Conservation (phyloP, 1,140 invertebrate genomes). For the Ptiloglossa arizonensis region DNA sequence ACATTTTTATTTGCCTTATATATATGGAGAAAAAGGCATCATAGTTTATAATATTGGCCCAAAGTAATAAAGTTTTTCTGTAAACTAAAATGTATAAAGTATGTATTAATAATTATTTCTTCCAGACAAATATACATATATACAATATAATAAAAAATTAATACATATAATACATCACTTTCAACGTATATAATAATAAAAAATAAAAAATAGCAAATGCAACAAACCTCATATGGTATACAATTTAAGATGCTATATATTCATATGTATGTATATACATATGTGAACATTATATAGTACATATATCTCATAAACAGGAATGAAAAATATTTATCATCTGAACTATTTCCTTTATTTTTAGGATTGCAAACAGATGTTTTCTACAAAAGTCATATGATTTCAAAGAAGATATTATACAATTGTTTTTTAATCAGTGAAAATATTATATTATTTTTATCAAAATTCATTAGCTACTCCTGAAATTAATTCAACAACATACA, state of each 20-base stretch:
- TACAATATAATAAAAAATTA: not conserved
- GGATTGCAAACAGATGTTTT: not conserved
- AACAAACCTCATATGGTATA: no score
- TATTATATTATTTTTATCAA: no score
- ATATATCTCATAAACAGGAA: not conserved
- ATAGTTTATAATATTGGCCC: slow-evolving; percentile 12
- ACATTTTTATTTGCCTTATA: not conserved
- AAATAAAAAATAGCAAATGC: not conserved
- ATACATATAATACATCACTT: not conserved
- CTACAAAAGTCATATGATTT: not conserved
- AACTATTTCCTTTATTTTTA: not conserved
- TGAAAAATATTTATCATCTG: not conserved
- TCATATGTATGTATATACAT: not conserved
- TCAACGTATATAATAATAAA: not conserved
- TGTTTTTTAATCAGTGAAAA: no score
- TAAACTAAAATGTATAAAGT: not conserved
- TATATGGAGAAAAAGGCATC: slow-evolving; percentile 7
- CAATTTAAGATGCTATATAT: no score
- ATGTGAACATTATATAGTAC: not conserved
- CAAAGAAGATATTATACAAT: not conserved
- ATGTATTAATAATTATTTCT: slow-evolving; percentile 9
- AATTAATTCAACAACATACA: no score
- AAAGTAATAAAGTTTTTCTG: slow-evolving; percentile 20
- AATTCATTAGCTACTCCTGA: no score
- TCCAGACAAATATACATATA: not conserved